phyloP scores from a whole-genome alignment of 2,888 invertebrate species.

The Antheraea assamensis region DNA sequence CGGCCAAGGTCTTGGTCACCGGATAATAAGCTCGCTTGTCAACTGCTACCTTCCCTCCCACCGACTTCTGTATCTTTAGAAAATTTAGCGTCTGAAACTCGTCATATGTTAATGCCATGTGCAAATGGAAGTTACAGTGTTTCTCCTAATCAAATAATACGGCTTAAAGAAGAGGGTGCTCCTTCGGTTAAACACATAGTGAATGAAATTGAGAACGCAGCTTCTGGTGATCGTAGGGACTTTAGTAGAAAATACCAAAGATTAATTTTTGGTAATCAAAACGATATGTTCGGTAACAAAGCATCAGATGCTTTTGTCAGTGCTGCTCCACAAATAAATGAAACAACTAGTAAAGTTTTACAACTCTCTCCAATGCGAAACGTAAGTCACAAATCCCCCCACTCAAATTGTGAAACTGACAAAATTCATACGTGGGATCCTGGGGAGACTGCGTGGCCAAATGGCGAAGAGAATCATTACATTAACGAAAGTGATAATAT shows the following conservation, averaged over 20 bases:
- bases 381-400: slow-evolving; percentile 53
- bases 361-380: slow-evolving; percentile 58
- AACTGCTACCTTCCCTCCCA: slow-evolving; percentile 81
- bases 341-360: slow-evolving; percentile 36
- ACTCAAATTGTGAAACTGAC: slow-evolving; percentile 60
- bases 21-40: slow-evolving; percentile 83
- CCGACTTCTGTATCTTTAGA: slow-evolving; percentile 87
- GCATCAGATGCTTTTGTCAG: slow-evolving; percentile 38
- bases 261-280: slow-evolving; percentile 50
- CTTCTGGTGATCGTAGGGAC: slow-evolving; percentile 61
- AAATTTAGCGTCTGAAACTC: slow-evolving; percentile 85
- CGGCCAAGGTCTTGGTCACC: slow-evolving; percentile 90
- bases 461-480: slow-evolving; percentile 54
- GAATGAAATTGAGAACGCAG: slow-evolving; percentile 85
- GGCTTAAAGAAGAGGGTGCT: slow-evolving; percentile 86
- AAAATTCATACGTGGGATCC: slow-evolving; percentile 87
- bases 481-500: slow-evolving; percentile 67
- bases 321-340: slow-evolving; percentile 31
- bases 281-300: slow-evolving; percentile 43
- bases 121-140: slow-evolving; percentile 94
- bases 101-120: slow-evolving; percentile 92
- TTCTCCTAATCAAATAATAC: slow-evolving; percentile 94
- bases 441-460: slow-evolving; percentile 73
- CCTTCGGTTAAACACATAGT: slow-evolving; percentile 87
- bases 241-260: slow-evolving; percentile 53